Base-by-base conservation (phyloP, 2,888 invertebrate genomes). In the Dendrolimus houi region DNA sequence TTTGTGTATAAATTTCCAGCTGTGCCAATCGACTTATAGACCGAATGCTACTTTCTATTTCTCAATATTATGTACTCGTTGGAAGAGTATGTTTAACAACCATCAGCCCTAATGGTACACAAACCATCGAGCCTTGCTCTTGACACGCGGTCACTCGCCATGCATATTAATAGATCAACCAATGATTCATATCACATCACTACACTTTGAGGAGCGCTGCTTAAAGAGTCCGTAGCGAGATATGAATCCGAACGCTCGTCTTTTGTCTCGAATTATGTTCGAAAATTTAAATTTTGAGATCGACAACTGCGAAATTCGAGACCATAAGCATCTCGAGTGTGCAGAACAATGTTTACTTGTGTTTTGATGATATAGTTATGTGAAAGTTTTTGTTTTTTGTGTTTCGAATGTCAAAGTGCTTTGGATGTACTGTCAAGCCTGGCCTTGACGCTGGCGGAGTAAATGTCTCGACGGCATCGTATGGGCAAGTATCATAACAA, bases 131-230 rank as follows among this genome's bases (percentile, higher is more conserved):
- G 81, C 85, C 85, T 88, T 85, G 87, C 79, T 87, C 87, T 87
- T 87, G 87, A 87, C 87, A 86, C 77, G 75, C 83, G 87, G 87
- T 85, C 87, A 85, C 85, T 85, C 79, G 85, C 80, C 80, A 82
- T 83, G 87, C 87, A 87, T 88, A 87, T 86, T 88, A 88, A 88
- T 88, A 87, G 85, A 83, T 74, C 73, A 77, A 80, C 47, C 47
- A 85, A 78, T 86, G 87, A 85, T 81, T 85, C 85, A 86, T 81
- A 80, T 79, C 81, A 82, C 78, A 80, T 79, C 81, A 82, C 78
- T 79, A 77, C 74, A 80, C 78, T 78, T 81, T 75, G 74, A 79
- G 79, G 71, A 47, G 9, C 47, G 47, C 9, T 47, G 47, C 47
- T 47, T 47, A 47, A 47, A 47, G 47, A 47, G 47, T 47, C 47